A percentile compares a stretch with the other conserved stretches of the same genome.
These are phyloP conservation scores for Tangara arthus DNA, from an alignment of 2,797 vertebrate genomes.

Conservation along the genomic window DNA sequence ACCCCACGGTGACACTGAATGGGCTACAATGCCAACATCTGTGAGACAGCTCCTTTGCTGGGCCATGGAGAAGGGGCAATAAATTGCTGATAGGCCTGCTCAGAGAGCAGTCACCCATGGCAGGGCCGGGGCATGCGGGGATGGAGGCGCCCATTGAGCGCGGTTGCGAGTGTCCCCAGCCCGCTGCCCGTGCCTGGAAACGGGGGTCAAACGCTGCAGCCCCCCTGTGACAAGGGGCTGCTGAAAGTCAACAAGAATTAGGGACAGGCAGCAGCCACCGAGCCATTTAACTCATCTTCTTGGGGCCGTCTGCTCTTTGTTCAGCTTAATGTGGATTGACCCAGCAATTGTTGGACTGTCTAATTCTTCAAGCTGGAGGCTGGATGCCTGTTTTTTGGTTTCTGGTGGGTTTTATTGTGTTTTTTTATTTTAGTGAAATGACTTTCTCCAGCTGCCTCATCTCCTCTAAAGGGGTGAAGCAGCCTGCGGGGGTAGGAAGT, in stretches of 20 bases:
- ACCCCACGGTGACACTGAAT: conserved; percentile 60
- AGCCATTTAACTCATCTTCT: conserved; percentile 35
- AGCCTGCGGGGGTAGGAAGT: not conserved
- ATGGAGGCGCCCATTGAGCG: not conserved
- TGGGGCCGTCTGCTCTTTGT: conserved; percentile 38
- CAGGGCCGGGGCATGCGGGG: conserved; percentile 29
- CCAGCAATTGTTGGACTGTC: conserved; percentile 41
- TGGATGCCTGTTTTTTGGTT: not conserved
- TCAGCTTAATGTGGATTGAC: conserved; percentile 22
- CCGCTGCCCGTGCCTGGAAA: conserved; percentile 20
- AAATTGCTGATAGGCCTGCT: conserved; percentile 45
- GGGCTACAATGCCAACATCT: conserved; percentile 65
- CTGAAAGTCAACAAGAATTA: conserved; percentile 47
- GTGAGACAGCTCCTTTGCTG: conserved; percentile 51
- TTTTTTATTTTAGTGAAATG: not conserved
- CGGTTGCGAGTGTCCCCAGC: conserved; percentile 26
- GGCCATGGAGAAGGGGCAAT: conserved; percentile 49
- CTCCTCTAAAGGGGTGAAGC: not conserved
- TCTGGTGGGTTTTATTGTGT: not conserved
- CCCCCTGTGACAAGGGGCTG: conserved; percentile 3
- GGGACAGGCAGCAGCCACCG: conserved; percentile 7
- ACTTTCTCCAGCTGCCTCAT: conserved; percentile 18
- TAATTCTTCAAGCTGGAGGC: not conserved
- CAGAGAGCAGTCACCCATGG: conserved; percentile 51
- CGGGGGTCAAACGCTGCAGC: conserved; percentile 44